A percentile compares a stretch with the other conserved stretches of the same genome.
These are phyloP conservation scores for Brachycybe producta DNA, from an alignment of 2,888 invertebrate species.

Conservation along the genomic window DNA sequence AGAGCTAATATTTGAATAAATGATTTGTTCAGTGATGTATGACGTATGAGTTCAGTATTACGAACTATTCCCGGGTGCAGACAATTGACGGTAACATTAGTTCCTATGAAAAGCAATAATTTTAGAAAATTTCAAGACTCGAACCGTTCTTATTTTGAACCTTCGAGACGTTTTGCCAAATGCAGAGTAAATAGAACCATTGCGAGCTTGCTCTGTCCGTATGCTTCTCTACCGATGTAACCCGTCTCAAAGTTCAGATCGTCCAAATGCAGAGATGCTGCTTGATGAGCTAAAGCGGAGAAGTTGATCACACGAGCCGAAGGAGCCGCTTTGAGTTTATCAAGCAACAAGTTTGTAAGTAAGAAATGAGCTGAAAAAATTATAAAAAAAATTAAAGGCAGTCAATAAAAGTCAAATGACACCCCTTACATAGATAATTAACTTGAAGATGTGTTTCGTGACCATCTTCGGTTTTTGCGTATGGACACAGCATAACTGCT, in stretches of 20 bases:
- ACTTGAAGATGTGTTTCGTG: constrained; percentile 21
- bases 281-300: constrained; percentile 23
- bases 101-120: constrained; percentile 1
- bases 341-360: constrained; percentile 30
- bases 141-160: constrained; percentile 6
- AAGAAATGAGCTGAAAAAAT: constrained; percentile 28
- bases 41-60: constrained; percentile 13
- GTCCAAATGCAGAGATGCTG: constrained; percentile 16
- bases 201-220: constrained; percentile 24
- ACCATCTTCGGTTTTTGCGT: constrained; percentile 20
- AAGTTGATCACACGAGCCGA: constrained; percentile 29
- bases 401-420: too few species aligned
- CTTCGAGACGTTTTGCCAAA: constrained; percentile 14
- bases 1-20: constrained; percentile 4
- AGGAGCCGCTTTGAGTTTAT: constrained; percentile 25
- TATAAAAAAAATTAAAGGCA: too few species aligned
- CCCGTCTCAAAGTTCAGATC: constrained; percentile 17
- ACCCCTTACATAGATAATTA: constrained; percentile 21
- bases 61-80: constrained; percentile 20
- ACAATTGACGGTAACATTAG: constrained; percentile 18
- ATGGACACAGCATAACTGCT: constrained; percentile 19
- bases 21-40: constrained; percentile 13
- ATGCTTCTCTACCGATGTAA: constrained; percentile 22
- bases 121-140: not conserved
- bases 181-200: constrained; percentile 14